phyloP scores from a whole-genome alignment of 53 echinoderm and acorn worm genomes.

The Paracentrotus lividus region DNA sequence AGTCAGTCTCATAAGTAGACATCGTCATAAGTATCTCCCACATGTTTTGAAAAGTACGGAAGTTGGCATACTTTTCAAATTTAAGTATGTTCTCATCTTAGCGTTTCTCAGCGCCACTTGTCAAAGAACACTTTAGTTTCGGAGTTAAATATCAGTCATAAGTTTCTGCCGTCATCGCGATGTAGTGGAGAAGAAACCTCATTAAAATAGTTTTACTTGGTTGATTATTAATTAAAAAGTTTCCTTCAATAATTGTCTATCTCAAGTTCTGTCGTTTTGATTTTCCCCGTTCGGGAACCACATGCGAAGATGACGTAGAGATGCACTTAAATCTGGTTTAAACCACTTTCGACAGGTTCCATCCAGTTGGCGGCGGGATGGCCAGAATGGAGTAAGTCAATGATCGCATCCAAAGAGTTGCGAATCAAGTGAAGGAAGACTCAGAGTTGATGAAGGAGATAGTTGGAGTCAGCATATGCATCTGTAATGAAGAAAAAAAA shows the following conservation, averaged over 20 bases:
- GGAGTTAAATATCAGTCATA: slow-evolving; percentile 20
- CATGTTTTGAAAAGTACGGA: slow-evolving; percentile 17
- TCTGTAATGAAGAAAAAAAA: background rate
- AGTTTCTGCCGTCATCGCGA: background rate
- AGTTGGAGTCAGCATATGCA: background rate
- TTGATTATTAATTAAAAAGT: background rate
- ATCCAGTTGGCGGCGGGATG: background rate
- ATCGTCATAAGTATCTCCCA: background rate
- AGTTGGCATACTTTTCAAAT: background rate
- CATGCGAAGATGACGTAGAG: background rate
- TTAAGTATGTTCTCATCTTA: background rate
- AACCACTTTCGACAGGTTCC: background rate
- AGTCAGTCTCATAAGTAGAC: background rate
- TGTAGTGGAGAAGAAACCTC: background rate
- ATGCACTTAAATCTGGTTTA: slow-evolving; percentile 12
- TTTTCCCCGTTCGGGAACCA: background rate
- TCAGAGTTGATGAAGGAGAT: slow-evolving; percentile 43
- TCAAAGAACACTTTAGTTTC: background rate
- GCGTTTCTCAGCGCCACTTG: background rate
- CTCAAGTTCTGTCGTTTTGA: background rate
- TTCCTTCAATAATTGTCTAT: background rate
- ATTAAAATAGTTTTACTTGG: background rate
- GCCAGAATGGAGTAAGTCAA: background rate
- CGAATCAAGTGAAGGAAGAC: background rate
- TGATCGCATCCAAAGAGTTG: background rate